Evolutionary conservation across 2,113 vertebrate species (phyloP).

Genomic region (Malaclemys terrapin): DNA sequence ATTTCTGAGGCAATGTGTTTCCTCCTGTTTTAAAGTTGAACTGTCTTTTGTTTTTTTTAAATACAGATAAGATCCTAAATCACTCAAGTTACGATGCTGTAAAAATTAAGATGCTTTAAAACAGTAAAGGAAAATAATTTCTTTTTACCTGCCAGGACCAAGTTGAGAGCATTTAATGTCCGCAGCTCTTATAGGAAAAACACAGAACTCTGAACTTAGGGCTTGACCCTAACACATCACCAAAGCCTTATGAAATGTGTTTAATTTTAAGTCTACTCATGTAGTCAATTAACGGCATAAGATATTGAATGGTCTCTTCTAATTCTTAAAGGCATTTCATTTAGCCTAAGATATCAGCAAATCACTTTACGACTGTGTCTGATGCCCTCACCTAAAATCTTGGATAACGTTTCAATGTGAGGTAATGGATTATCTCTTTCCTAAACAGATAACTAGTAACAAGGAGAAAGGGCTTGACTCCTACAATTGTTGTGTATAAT

Average conservation of each 20-base stretch:
- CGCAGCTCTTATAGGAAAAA: neutral
- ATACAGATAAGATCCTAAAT: neutral
- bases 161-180: neutral
- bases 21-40: neutral
- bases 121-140: neutral
- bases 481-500: neutral
- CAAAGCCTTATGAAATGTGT: neutral
- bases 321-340: neutral
- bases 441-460: neutral
- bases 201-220: neutral
- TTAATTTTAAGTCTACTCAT: neutral
- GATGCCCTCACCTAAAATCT: neutral
- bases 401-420: neutral
- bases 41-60: neutral
- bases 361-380: neutral
- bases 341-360: neutral
- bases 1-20: neutral
- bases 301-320: neutral
- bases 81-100: neutral
- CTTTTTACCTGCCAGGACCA: fast-evolving
- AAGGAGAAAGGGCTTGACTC: neutral
- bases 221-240: neutral
- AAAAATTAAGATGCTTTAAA: neutral
- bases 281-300: neutral
- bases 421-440: neutral